Evolutionary conservation across 2,888 invertebrate genomes (phyloP).

Genomic region (Empis livida): DNA sequence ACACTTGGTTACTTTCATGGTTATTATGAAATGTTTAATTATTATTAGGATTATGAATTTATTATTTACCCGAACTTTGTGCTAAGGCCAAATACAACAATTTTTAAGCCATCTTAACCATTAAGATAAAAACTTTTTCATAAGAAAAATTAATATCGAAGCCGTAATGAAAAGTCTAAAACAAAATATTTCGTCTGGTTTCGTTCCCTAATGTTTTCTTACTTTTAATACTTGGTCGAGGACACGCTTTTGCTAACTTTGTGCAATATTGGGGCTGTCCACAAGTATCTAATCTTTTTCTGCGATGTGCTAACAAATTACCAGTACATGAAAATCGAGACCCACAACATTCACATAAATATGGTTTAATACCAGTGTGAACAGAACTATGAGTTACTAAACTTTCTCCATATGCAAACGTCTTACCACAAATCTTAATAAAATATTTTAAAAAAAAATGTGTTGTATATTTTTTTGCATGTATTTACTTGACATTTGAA

Average conservation of each 20-base stretch:
- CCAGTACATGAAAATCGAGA: slow-evolving; percentile 31
- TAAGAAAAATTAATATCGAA: no score
- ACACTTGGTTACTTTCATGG: no score
- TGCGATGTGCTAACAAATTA: slow-evolving; percentile 29
- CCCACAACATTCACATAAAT: slow-evolving; percentile 31
- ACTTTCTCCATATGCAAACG: slow-evolving; percentile 38
- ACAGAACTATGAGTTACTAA: slow-evolving; percentile 30
- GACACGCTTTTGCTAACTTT: slow-evolving; percentile 2
- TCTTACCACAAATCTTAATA: slow-evolving; percentile 31
- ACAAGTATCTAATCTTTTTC: slow-evolving; percentile 25
- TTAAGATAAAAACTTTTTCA: no score
- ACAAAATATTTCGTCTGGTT: no score
- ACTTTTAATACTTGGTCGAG: not conserved
- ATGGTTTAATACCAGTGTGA: slow-evolving; percentile 32
- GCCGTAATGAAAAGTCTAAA: no score
- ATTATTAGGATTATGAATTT: no score
- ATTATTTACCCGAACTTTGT: no score
- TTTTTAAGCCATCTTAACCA: no score
- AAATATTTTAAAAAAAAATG: not conserved
- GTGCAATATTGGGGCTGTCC: slow-evolving; percentile 17
- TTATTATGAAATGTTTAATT: no score
- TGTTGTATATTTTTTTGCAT: no score
- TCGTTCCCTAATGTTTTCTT: not conserved
- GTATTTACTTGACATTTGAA: slow-evolving; percentile 24
- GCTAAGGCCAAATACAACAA: no score